These are phyloP conservation scores for crab-eating macaque (Macaca fascicularis) DNA, from an alignment of 2,113 vertebrate genomes.

Conservation along the genomic window T2T-MFA8v1.1 NC_088378.1:120301001-120301500, in stretches of 20 bases:
- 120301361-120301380: slow-evolving; percentile 84
- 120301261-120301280: slow-evolving; percentile 88
- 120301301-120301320: slow-evolving; percentile 79
- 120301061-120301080: slow-evolving; percentile 63
- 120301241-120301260: slow-evolving; percentile 80
- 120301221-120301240: slow-evolving; percentile 76
- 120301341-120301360: slow-evolving; percentile 83
- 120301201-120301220: slow-evolving; percentile 74
- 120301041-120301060: slow-evolving; percentile 36
- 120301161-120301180: slow-evolving; percentile 82
- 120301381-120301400: slow-evolving; percentile 86
- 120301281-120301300: slow-evolving; percentile 87
- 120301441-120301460: slow-evolving; percentile 65
- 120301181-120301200: slow-evolving; percentile 70
- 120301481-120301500: slow-evolving; percentile 55
- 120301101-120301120: slow-evolving; percentile 67
- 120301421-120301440: slow-evolving; percentile 75
- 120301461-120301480: slow-evolving; percentile 66
- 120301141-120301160: slow-evolving; percentile 51
- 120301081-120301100: slow-evolving; percentile 58
- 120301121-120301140: slow-evolving; percentile 70
- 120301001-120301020: slow-evolving; percentile 1
- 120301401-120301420: slow-evolving; percentile 78
- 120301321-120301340: slow-evolving; percentile 77
- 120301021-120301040: slow-evolving; percentile 43